A percentile compares a stretch with the other conserved stretches of the same genome.
Conservation (phyloP, 2,888 invertebrate genomes). For the Mesochorus sp. region DNA sequence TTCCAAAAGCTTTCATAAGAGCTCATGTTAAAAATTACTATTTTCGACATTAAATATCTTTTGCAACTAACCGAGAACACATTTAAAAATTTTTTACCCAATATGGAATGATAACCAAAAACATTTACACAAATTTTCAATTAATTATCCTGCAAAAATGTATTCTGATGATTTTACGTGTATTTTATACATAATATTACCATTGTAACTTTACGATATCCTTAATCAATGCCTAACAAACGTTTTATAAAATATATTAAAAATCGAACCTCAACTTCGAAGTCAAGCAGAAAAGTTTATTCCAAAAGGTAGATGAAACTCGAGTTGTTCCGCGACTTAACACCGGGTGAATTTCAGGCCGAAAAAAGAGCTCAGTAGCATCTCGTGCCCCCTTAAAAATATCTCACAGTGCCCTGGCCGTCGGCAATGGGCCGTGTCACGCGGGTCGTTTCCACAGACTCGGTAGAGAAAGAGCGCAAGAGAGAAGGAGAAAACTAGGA, state of each 20-base stretch:
- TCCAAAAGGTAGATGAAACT: not conserved
- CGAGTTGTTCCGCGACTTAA: not conserved
- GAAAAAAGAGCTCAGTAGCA: slow-evolving; percentile 7
- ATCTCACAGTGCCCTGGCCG: slow-evolving; percentile 68
- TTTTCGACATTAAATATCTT: too few relatives aligned
- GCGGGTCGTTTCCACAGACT: slow-evolving; percentile 56
- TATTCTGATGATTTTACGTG: too few relatives aligned
- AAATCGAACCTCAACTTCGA: not conserved
- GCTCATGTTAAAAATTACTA: too few relatives aligned
- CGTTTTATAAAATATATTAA: too few relatives aligned
- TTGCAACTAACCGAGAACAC: too few relatives aligned
- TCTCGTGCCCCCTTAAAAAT: slow-evolving; percentile 68
- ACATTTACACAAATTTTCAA: not conserved
- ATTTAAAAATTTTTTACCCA: not conserved
- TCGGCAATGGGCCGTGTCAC: slow-evolving; percentile 67
- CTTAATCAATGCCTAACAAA: too few relatives aligned
- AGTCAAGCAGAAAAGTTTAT: not conserved
- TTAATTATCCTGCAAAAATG: not conserved
- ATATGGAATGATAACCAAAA: not conserved
- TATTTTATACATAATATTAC: too few relatives aligned
- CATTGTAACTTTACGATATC: too few relatives aligned
- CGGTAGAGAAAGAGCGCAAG: too few relatives aligned
- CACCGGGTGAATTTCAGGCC: not conserved
- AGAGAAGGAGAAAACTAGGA: slow-evolving; percentile 5
- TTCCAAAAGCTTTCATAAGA: too few relatives aligned